A percentile compares a stretch with the other conserved stretches of the same genome.
These are phyloP conservation scores for Caenorhabditis panamensis DNA, from an alignment of 2,888 invertebrate species.

Conservation along the genomic window DNA sequence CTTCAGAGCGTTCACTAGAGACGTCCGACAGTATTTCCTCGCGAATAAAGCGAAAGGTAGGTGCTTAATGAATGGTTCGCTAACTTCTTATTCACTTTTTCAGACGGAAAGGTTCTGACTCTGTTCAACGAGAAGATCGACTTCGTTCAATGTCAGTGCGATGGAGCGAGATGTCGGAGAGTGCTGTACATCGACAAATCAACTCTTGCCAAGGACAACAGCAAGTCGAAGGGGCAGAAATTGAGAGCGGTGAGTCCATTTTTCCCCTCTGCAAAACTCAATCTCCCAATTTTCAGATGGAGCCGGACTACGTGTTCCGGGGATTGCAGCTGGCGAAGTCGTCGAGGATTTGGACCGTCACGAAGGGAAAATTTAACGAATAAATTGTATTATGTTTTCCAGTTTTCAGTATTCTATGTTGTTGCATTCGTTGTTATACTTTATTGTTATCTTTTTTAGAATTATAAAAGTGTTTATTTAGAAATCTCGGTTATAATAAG, in stretches of 20 bases:
- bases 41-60: not conserved
- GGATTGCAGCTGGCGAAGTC: conserved; percentile 12
- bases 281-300: conserved; percentile 4
- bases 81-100: not conserved
- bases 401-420: too few relatives aligned
- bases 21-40: conserved; percentile 8
- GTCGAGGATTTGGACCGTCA: conserved; percentile 1
- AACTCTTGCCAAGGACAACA: not conserved
- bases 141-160: conserved; percentile 23
- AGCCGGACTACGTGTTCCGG: not conserved
- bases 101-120: conserved; percentile 21
- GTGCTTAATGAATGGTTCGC: not conserved
- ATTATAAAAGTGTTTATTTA: not conserved
- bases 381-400: not conserved
- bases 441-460: too few relatives aligned
- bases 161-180: not conserved
- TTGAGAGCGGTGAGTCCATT: not conserved
- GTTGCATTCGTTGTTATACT: too few relatives aligned
- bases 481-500: not conserved
- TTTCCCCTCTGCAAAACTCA: not conserved
- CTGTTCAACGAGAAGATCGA: conserved; percentile 4
- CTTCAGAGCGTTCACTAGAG: conserved; percentile 14
- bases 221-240: not conserved
- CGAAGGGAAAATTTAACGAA: not conserved
- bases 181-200: conserved; percentile 26